Base-by-base conservation (phyloP, 1,140 invertebrate species). In the Asbolus verrucosus region DNA sequence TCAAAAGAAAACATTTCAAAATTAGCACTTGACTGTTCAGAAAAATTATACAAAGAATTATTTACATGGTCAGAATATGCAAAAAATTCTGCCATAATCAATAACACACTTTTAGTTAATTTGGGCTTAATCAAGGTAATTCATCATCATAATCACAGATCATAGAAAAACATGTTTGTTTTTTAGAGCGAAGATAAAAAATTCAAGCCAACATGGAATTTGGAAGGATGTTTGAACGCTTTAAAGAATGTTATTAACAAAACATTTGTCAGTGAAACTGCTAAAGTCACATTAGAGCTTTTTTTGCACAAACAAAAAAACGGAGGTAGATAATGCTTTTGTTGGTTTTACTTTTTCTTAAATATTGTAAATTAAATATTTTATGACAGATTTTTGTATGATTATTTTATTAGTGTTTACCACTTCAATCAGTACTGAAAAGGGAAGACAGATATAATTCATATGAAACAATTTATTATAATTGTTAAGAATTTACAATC, bases 101-200 rank as follows among this genome's bases (percentile, higher is more conserved):
- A 87, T 66, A 92, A 93, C 76, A 82, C 83, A 59, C 78, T 92
- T 14, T 80, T 93, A 1, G 86, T 91, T 8, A 84, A 87, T 76
- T 79, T 93, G 62, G 90, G 89, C 16, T 81, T 94, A 11, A 82
- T 93, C 36, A 92, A 92, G 81, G 88, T 89, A 82, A 4, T 4
- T 27, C 3, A 27, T 27, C 8, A 27, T 27, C 3, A 27, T n/a
- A 27, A 8, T 3, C 3, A 8, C 8, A 27, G 8, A 27, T 3
- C 24, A 4, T 27, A 27, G 24, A 27, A 27, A 27, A 27, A 27
- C 24, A 27, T 27, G 8, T 71, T 21, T 72, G 76, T 73, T 63
- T 70, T 61, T 60, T 72, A 87, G 82, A 81, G 83, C 73, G 88
- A 90, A 81, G 84, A 89, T 73, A 86, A 87, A 79, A 79, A 67